These are phyloP conservation scores for Tachysurus vachellii DNA, from an alignment of 2,113 vertebrate species.

Conservation along the genomic window DNA sequence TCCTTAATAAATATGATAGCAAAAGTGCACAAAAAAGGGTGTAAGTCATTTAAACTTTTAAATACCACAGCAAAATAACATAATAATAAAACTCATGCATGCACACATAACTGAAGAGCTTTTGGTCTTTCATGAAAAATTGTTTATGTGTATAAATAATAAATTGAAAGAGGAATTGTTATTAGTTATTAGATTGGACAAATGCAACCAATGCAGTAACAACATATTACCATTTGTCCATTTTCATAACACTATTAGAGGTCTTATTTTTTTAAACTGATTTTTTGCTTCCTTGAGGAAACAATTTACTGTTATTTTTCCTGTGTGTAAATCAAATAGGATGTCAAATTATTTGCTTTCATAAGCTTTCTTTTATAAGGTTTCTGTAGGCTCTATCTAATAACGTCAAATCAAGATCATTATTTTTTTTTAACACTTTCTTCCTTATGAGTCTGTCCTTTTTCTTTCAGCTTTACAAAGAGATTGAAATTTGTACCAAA, in stretches of 20 bases:
- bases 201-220: neutral
- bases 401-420: neutral
- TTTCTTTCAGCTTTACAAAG: slow-evolving; percentile 85
- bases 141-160: neutral
- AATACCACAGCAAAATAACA: neutral
- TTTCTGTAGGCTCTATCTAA: neutral
- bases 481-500: slow-evolving; percentile 93
- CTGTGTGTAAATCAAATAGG: neutral
- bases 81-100: neutral
- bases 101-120: neutral
- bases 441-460: neutral
- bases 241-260: neutral
- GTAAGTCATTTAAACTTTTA: slow-evolving; percentile 4
- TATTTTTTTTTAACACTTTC: neutral
- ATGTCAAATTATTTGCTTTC: neutral
- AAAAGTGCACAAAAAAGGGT: neutral
- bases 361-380: neutral
- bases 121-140: neutral
- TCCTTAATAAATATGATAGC: neutral
- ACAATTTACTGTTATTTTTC: neutral
- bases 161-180: neutral
- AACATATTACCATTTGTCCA: neutral
- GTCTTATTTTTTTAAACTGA: neutral
- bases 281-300: neutral
- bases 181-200: neutral